Conservation (phyloP, 2,888 invertebrate species). For the Conus canariensis region DNA sequence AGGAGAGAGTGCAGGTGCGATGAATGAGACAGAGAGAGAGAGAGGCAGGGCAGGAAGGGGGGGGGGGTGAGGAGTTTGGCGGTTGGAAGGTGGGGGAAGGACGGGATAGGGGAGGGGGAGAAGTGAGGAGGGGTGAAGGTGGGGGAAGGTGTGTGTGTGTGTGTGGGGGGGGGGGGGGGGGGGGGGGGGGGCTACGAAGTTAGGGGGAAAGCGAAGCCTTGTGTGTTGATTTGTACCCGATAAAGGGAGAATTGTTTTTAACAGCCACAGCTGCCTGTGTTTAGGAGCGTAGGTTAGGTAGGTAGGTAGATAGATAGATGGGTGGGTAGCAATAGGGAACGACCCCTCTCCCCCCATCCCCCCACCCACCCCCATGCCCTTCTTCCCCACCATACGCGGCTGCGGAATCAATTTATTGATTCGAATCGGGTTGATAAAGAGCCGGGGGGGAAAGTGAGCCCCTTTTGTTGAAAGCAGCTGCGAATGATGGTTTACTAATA, state of each 20-base stretch:
- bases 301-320: no score
- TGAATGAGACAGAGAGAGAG: background rate
- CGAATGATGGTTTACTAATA: conserved; percentile 12
- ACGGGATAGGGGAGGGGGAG: background rate
- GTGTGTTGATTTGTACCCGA: background rate
- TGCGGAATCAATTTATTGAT: conserved; percentile 13
- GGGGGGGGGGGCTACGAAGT: background rate
- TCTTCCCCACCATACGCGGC: background rate
- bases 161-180: background rate
- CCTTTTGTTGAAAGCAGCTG: conserved; percentile 8
- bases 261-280: background rate
- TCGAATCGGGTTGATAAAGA: conserved; percentile 1
- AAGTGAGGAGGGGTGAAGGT: background rate
- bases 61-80: background rate
- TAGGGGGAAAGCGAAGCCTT: no score
- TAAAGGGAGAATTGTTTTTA: background rate
- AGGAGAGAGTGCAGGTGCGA: no score
- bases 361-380: no score
- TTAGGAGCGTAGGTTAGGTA: background rate
- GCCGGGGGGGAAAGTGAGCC: background rate
- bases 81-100: background rate
- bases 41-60: background rate
- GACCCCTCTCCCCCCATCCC: no score
- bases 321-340: no score
- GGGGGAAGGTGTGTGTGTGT: background rate